Evolutionary conservation across 2,888 invertebrate species (phyloP).

Genomic region (Antheraea assamensis): DNA sequence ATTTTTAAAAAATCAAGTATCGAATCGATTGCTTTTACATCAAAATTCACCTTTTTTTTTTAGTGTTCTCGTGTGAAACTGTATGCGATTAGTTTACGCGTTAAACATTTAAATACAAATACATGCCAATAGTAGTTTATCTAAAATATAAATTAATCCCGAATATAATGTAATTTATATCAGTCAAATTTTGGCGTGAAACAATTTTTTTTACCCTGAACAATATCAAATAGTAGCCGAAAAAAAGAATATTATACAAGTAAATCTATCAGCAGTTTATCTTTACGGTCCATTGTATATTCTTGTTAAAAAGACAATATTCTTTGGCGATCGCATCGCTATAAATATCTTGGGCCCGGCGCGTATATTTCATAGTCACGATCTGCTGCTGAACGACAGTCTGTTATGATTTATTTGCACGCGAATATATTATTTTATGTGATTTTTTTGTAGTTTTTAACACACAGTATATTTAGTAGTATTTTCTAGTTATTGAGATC

Average conservation of each 20-base stretch:
- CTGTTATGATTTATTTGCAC: slow-evolving; percentile 57
- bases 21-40: no score
- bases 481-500: no score
- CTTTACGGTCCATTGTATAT: slow-evolving; percentile 18
- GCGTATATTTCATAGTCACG: slow-evolving; percentile 56
- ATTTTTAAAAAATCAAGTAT: no score
- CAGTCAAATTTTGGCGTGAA: background rate
- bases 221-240: background rate
- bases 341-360: slow-evolving; percentile 53
- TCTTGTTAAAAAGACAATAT: slow-evolving; percentile 33
- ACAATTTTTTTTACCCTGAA: background rate
- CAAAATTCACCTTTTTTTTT: no score
- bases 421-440: slow-evolving; percentile 37
- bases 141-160: no score
- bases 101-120: no score
- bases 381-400: slow-evolving; percentile 60
- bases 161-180: no score
- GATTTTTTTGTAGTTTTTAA: slow-evolving; percentile 34
- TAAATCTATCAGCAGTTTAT: slow-evolving; percentile 13
- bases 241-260: background rate
- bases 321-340: slow-evolving; percentile 40
- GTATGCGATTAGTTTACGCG: no score
- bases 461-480: background rate
- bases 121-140: no score
- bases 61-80: no score